A percentile compares a stretch with the other conserved stretches of the same genome.
These are phyloP conservation scores for Mallateleia sp. DNA, from an alignment of 2,888 invertebrate species.

Conservation along the genomic window DNA sequence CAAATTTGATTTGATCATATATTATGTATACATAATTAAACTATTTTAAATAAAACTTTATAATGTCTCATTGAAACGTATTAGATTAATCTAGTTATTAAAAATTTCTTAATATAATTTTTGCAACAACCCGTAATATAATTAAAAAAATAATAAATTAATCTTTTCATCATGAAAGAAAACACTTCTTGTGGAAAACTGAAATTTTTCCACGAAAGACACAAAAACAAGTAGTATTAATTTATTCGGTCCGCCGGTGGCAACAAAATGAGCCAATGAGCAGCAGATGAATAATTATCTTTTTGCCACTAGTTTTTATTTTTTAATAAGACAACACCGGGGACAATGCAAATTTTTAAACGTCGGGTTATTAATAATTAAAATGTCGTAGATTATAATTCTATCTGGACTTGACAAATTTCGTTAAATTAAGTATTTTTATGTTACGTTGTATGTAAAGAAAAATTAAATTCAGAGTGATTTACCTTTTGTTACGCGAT, in stretches of 20 bases:
- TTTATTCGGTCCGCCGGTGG: slow-evolving; percentile 53
- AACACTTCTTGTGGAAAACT: neutral
- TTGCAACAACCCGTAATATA: no score
- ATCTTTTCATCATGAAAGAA: slow-evolving; percentile 31
- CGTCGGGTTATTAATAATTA: slow-evolving; percentile 33
- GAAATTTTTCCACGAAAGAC: slow-evolving; percentile 28
- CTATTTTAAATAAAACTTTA: no score
- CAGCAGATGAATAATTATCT: slow-evolving; percentile 63
- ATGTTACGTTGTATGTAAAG: neutral
- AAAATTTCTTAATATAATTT: no score
- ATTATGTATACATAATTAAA: no score
- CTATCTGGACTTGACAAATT: slow-evolving; percentile 16
- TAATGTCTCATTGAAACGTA: no score
- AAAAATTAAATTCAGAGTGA: neutral
- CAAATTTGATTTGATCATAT: no score
- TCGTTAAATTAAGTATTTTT: neutral
- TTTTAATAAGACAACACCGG: slow-evolving; percentile 34
- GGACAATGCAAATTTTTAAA: slow-evolving; percentile 45
- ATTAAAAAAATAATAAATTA: slow-evolving; percentile 38
- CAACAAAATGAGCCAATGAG: slow-evolving; percentile 60
- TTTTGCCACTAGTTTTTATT: slow-evolving; percentile 34
- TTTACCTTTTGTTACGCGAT: neutral
- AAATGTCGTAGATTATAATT: slow-evolving; percentile 8
- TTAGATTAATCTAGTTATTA: no score
- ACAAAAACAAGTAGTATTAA: slow-evolving; percentile 50